Evolutionary conservation across 2,113 vertebrate species (phyloP), one percentile per base, ranked within the genome.

Genomic region (Rhabdomys dilectus): DNA sequence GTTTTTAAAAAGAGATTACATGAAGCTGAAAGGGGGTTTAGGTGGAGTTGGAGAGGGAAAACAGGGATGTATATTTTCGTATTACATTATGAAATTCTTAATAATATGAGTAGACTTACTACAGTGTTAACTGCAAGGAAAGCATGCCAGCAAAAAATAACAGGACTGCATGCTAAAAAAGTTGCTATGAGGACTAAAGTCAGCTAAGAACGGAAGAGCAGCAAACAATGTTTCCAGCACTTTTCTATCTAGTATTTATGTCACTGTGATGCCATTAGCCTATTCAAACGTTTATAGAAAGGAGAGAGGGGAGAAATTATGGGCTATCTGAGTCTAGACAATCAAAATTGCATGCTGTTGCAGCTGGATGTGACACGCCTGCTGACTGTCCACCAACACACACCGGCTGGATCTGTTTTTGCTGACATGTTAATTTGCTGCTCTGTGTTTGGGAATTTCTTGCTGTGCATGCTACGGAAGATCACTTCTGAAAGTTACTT

Each of bases 371-470:
- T 48, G 3, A 10, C 6, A 8, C 1, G 31, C 12, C 60, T 68
- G 11, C 24, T 24, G 39, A 31, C 0, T 86, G 73, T 88, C 89
- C 91, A 94, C 95, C 86, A 91, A 89, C 82, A 84, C 76, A 60
- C 7, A 0, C 53, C 72, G 9, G 12, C 72, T 31, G 11, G 36
- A 64, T 48, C 7, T 16, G 0, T 62, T 73, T 68, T 16, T 51
- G 21, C 21, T 95, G 66, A 84, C 62, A 70, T 51, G 56, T n/a
- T 96, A 96, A 97, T 94, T 96, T 91, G 66, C 94, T 96, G 56
- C 87, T 97, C 19, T 21, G 53, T 78, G 75, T 92, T 88, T 68
- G 75, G 56, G 76, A 95, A 88, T 92, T 76, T 76, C 92, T 92
- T n/a, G 39, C 1, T 86, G 72, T 22, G 1, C 34, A 42, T 1